Conservation (phyloP, 2,888 invertebrate genomes). For the Caenorhabditis auriculariae region DNA sequence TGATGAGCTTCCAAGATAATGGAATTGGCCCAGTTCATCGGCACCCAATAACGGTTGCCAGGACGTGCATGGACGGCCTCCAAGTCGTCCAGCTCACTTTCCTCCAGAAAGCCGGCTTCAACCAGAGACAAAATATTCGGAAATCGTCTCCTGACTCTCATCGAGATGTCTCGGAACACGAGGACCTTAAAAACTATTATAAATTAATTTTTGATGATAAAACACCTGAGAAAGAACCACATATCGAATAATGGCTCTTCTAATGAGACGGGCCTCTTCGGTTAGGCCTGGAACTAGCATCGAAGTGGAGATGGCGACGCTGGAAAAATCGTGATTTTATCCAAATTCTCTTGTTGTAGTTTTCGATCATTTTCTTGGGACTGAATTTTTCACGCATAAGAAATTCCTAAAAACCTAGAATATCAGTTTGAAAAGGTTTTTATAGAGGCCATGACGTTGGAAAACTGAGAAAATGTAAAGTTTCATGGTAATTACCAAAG, state of each 20-base stretch:
- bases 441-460: too few relatives aligned
- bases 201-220: background rate
- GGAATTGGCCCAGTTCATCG: slow-evolving; percentile 53
- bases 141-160: slow-evolving; percentile 45
- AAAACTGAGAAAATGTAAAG: too few relatives aligned
- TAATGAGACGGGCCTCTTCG: slow-evolving; percentile 21
- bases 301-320: slow-evolving; percentile 35
- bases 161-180: slow-evolving; percentile 53
- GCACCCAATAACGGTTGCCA: slow-evolving; percentile 56
- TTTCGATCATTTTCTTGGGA: too few relatives aligned
- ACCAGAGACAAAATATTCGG: slow-evolving; percentile 46
- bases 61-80: slow-evolving; percentile 21
- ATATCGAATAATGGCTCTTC: slow-evolving; percentile 37
- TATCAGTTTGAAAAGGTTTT: too few relatives aligned
- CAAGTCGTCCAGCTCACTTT: slow-evolving; percentile 35
- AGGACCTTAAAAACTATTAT: slow-evolving; percentile 26
- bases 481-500: too few relatives aligned
- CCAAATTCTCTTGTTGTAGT: too few relatives aligned
- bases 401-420: too few relatives aligned
- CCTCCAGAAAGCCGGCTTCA: slow-evolving; percentile 28
- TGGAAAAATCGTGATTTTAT: too few relatives aligned
- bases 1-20: slow-evolving; percentile 15
- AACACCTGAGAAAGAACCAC: slow-evolving; percentile 29
- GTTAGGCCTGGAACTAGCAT: slow-evolving; percentile 31
- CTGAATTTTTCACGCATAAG: too few relatives aligned